Conservation (phyloP, 2,888 invertebrate genomes). For the Eugnorisma glareosa region DNA sequence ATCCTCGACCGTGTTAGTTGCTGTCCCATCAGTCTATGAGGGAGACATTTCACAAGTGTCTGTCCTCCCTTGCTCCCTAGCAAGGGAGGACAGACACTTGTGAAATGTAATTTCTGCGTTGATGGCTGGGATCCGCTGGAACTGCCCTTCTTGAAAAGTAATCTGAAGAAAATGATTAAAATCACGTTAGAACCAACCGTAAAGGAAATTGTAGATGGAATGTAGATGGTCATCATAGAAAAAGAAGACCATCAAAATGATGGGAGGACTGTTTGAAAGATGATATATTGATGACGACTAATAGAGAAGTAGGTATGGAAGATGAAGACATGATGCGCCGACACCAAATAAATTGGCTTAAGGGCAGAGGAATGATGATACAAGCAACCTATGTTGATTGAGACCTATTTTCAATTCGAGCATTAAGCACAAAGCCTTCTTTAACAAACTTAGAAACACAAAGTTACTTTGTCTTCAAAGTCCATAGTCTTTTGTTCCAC, state of each 20-base stretch:
- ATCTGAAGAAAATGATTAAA: not conserved
- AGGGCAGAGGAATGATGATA: not conserved
- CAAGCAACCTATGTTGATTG: not conserved
- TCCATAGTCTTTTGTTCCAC: not conserved
- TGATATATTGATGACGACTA: not conserved
- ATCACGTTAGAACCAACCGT: not conserved
- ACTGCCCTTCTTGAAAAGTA: not conserved
- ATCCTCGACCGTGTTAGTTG: not conserved
- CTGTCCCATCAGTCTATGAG: not conserved
- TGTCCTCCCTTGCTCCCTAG: too few species aligned
- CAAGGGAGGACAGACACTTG: not conserved
- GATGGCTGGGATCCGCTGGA: not conserved
- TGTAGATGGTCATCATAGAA: not conserved
- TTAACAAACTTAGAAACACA: not conserved
- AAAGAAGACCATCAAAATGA: not conserved
- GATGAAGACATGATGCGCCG: not conserved
- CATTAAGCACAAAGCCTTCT: not conserved
- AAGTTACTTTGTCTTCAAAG: constrained; percentile 24
- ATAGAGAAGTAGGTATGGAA: not conserved
- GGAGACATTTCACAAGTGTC: too few species aligned
- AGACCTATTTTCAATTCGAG: not conserved
- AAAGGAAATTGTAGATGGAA: not conserved
- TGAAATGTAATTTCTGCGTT: not conserved
- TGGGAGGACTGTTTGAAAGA: not conserved
- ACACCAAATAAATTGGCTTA: not conserved